Base-by-base conservation (phyloP, 2,113 vertebrate species). In the Pangasianodon gigas region DNA sequence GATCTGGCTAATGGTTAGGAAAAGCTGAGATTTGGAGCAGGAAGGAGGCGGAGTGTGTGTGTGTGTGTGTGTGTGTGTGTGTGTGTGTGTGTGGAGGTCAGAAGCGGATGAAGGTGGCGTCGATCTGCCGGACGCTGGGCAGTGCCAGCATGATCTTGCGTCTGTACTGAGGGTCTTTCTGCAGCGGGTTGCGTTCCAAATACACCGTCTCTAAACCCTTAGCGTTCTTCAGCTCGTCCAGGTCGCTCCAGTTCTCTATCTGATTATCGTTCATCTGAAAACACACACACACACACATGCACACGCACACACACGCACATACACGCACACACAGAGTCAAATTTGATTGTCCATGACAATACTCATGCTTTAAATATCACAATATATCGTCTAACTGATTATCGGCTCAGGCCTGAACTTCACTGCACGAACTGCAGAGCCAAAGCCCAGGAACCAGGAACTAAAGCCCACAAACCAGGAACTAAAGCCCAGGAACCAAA, bases 251-350 rank as follows among this genome's bases (percentile, higher is more conserved):
- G 95, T 98, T 98, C 80, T 99, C 98, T 0, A 99, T 94, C 32
- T 98, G 97, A 75, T 99, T 99, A 94, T 99, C 98, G 0, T 99
- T 99, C 98, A 99, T 99, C 98, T 99, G 95, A 74, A 52, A 46
- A 58, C 71, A 19, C 19, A n/a, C 26, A 81, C 21, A 80, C 46
- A 79, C 74, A 41, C 71, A 32, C 65, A 69, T 29, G 67, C 48
- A 89, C 46, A 51, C 46, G 37, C 79, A 56, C 51, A 32, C 5
- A 18, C 14, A 79, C 26, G 67, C 37, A 88, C 21, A 11, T 19
- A 48, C 41, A 79, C 21, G 13, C 2, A 24, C 5, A 18, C 14
- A 79, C 26, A 37, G 37, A 37, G 37, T 37, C 37, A 37, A 37
- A 37, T 37, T 37, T 37, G 37, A 37, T 37, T 37, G 71, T 77